Evolutionary conservation across 2,888 invertebrate genomes (phyloP), one percentile per base, ranked within the genome.

Genomic region (Sussaba pulchella): DNA sequence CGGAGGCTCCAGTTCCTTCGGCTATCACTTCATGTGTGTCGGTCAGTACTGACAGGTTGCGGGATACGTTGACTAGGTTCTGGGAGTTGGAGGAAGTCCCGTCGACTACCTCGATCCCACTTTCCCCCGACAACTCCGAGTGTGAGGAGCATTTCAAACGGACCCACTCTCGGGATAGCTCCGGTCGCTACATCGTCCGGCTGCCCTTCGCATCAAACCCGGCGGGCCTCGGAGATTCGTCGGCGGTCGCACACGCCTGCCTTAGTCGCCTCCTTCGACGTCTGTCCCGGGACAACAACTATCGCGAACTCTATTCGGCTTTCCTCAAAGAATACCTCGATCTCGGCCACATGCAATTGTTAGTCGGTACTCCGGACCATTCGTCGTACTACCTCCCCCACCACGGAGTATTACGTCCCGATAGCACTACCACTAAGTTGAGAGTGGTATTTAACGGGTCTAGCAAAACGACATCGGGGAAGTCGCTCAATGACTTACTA

Each of bases 371-470:
- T 12, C n/a, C 2, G 21, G n/a, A 0, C 10, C 26, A 24, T 6
- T 6, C 17, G 2, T 14, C 45, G 4, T 76, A 71, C n/a, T 75
- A 61, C 17, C 36, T 76, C 0, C 67, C 73, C 0, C 50, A 70
- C 9, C 78, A 91, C 69, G 85, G 88, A 0, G 89, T 92, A 0
- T 63, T 89, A 0, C 87, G 87, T 17, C 70, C 86, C 9, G 70
- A 79, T 4, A 89, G 88, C 66, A 81, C 86, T 8, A 90, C 89
- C 0, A 89, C 89, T 0, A 88, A 88, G 36, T 21, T 89, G 0
- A 64, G 89, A 5, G 89, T 91, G 0, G 90, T 91, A 0, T 90
- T 89, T 73, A 88, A 90, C 43, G 89, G 86, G 0, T 88, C 89
- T 0, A 84, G 85, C 2, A 82, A 78, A 26, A 70, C 88, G 1